Evolutionary conservation across 2,113 vertebrate genomes (phyloP).

Genomic region (Paramormyrops kingsleyae): DNA sequence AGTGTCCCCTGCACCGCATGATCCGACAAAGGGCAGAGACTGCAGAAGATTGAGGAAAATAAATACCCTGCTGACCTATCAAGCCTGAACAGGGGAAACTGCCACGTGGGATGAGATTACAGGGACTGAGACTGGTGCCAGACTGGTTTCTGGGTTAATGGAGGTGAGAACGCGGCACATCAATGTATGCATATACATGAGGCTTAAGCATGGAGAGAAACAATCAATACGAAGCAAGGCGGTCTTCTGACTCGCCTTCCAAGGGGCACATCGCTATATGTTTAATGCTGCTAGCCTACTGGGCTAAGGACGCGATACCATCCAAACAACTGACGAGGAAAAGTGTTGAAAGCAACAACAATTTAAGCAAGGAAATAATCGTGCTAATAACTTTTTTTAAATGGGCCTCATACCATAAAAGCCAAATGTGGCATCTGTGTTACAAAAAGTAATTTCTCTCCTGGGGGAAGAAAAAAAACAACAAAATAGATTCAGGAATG

Average conservation of each 20-base stretch:
- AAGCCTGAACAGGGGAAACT: not conserved
- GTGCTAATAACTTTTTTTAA: not conserved
- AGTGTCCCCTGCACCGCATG: not conserved
- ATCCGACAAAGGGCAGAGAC: not conserved
- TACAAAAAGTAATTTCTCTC: not conserved
- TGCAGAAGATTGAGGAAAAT: not conserved
- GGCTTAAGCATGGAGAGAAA: not conserved
- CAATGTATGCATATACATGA: not conserved
- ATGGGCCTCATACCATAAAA: not conserved
- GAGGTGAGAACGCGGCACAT: not conserved
- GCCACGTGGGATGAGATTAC: not conserved
- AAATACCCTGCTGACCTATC: not conserved
- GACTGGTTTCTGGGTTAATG: not conserved
- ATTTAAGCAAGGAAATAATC: not conserved
- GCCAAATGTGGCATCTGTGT: slow-evolving; percentile 1
- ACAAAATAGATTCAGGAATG: slow-evolving; percentile 7
- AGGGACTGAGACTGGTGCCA: not conserved
- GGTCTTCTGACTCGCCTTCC: not conserved
- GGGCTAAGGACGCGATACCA: not conserved
- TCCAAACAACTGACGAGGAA: not conserved
- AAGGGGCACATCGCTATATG: not conserved
- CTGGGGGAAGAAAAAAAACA: not conserved
- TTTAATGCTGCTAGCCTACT: not conserved
- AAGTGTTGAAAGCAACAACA: not conserved
- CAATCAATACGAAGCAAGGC: not conserved